A percentile compares a stretch with the other conserved stretches of the same genome.
These are phyloP conservation scores for Phytoseiulus persimilis DNA, from an alignment of 2,888 invertebrate genomes.

Conservation along the genomic window DNA sequence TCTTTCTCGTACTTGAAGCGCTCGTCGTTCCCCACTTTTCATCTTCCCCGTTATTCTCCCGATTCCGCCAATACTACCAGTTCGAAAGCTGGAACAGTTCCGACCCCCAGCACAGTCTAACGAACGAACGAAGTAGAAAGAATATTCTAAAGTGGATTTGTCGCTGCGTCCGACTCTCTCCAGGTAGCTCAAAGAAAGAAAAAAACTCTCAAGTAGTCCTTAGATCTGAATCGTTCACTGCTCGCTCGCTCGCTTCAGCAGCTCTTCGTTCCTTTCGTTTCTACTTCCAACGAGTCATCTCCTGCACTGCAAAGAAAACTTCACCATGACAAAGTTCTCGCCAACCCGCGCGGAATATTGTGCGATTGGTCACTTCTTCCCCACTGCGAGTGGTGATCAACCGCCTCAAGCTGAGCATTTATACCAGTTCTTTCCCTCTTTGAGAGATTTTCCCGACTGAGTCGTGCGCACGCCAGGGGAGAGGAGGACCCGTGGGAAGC, in stretches of 20 bases:
- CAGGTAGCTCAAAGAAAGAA: not conserved
- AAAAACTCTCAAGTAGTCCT: not conserved
- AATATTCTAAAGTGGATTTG: not conserved
- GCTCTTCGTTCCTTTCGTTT: not conserved
- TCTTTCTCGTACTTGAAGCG: not conserved
- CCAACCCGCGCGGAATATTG: too few relatives aligned
- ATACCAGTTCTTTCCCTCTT: too few relatives aligned
- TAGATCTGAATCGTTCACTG: not conserved
- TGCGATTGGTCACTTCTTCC: too few relatives aligned
- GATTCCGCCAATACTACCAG: not conserved
- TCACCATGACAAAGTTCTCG: too few relatives aligned
- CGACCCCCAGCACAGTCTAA: not conserved
- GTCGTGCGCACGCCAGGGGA: too few relatives aligned
- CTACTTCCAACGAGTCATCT: not conserved
- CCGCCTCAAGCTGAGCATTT: too few relatives aligned
- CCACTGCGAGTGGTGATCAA: too few relatives aligned
- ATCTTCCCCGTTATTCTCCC: not conserved
- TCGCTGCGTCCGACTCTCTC: not conserved
- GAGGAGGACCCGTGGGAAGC: too few relatives aligned
- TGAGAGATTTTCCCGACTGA: too few relatives aligned
- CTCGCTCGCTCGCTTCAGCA: not conserved
- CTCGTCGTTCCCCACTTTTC: not conserved
- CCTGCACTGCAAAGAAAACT: not conserved
- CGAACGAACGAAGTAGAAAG: not conserved
- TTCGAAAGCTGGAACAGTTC: not conserved